Base-by-base conservation (phyloP, 1,140 invertebrate species). In the Drosophila leontia region DNA sequence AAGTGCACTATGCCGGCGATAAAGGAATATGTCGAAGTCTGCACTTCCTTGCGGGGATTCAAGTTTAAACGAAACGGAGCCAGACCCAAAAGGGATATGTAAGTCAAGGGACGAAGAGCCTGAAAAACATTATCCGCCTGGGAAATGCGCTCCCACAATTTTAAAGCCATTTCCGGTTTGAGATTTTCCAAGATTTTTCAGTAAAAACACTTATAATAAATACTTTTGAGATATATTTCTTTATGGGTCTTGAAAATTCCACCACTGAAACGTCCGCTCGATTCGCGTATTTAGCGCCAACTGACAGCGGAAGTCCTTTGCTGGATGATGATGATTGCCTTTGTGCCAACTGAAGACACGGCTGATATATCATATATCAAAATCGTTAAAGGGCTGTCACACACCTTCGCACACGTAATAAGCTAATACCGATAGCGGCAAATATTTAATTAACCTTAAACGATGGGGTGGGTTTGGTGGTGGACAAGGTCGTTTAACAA, bases 101-200 rank as follows among this genome's bases (percentile, higher is more conserved):
- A 92, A 0, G 87, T 87, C 1, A 92, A 47, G 0, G 91, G 91
- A 35, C 86, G 82, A 11, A 92, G 62, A 0, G 91, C 91, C 58
- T 92, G 90, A 13, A 92, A 91, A 11, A 92, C 79, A 76, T 92
- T 92, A 39, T 92, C 91, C 59, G 91, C 91, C 74, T 92, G 84
- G 3, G 91, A 84, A 39, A 92, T 75, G 70, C 85, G 82, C 32
- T 82, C 60, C 80, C 82, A 85, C 29, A 92, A 70, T 62, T 84
- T 91, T 7, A 70, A 78, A 35, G 64, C 87, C 91, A 92, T 88
- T 59, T 11, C 5, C 13, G 32, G 0, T 35, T 7, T 1, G 3
- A 19, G 13, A 48, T 26, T 48, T 3, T 15, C 8, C 1, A 48
- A 6, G 42, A 12, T 19, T 45, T 3, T n/a, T 0, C 15, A 13